Conservation (phyloP, 2,113 vertebrate genomes). For the Todiramphus chloris region DNA sequence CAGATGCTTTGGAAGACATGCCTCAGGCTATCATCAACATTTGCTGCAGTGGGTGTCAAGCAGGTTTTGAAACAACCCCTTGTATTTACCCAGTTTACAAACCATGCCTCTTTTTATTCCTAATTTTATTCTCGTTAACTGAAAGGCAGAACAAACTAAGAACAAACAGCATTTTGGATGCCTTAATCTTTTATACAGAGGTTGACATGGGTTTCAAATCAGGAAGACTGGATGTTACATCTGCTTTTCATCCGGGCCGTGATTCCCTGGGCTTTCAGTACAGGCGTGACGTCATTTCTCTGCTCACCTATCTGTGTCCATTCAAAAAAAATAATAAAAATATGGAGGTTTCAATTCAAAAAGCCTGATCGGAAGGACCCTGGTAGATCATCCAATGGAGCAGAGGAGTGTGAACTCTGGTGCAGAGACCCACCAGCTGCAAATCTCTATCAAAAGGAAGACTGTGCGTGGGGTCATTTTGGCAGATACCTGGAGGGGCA, state of each 20-base stretch:
- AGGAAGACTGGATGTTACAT: not conserved
- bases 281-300: not conserved
- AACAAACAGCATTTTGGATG: not conserved
- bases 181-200: not conserved
- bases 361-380: not conserved
- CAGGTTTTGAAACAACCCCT: not conserved
- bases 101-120: not conserved
- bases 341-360: not conserved
- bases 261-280: not conserved
- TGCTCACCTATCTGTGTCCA: not conserved
- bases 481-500: not conserved
- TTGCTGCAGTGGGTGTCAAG: not conserved
- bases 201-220: not conserved
- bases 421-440: not conserved
- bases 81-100: not conserved
- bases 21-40: accelerated
- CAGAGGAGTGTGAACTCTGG: not conserved
- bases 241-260: not conserved
- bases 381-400: not conserved
- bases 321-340: not conserved
- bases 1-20: accelerated
- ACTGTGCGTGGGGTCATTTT: not conserved
- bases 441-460: not conserved
- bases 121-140: not conserved
- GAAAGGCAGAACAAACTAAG: not conserved